phyloP scores from a whole-genome alignment of 2,888 invertebrate genomes.

The Caenorhabditis sp. region DNA sequence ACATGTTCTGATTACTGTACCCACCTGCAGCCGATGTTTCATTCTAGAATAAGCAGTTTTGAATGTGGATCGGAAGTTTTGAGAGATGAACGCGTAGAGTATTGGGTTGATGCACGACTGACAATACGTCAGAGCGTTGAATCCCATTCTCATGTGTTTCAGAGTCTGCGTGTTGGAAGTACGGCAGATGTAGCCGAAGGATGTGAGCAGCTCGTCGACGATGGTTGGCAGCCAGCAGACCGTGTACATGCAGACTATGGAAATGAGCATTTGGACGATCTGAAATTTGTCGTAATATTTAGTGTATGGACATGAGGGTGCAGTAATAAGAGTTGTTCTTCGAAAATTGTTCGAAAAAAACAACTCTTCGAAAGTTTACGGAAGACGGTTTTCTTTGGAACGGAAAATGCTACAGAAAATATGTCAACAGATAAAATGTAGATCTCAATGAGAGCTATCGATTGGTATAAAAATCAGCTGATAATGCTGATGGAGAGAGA shows the following conservation, averaged over 20 bases:
- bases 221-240: slow-evolving; percentile 87
- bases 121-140: slow-evolving; percentile 86
- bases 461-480: too few relatives aligned
- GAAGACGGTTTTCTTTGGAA: too few relatives aligned
- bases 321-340: too few relatives aligned
- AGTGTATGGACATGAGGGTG: too few relatives aligned
- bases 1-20: too few relatives aligned
- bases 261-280: slow-evolving; percentile 89
- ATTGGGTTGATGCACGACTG: slow-evolving; percentile 89
- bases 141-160: slow-evolving; percentile 87
- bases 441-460: too few relatives aligned
- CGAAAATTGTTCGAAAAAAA: too few relatives aligned
- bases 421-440: too few relatives aligned
- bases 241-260: slow-evolving; percentile 88
- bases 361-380: too few relatives aligned
- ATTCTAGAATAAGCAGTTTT: slow-evolving; percentile 77
- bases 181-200: slow-evolving; percentile 86
- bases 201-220: slow-evolving; percentile 87
- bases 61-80: slow-evolving; percentile 78
- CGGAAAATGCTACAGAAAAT: too few relatives aligned
- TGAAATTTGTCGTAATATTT: slow-evolving; percentile 79
- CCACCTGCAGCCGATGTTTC: slow-evolving; percentile 76
- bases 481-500: too few relatives aligned
- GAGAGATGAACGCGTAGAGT: slow-evolving; percentile 89
- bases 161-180: slow-evolving; percentile 84